These are phyloP conservation scores for Dermochelys coriacea DNA, from an alignment of 2,797 vertebrate genomes.

Conservation along the genomic window DNA sequence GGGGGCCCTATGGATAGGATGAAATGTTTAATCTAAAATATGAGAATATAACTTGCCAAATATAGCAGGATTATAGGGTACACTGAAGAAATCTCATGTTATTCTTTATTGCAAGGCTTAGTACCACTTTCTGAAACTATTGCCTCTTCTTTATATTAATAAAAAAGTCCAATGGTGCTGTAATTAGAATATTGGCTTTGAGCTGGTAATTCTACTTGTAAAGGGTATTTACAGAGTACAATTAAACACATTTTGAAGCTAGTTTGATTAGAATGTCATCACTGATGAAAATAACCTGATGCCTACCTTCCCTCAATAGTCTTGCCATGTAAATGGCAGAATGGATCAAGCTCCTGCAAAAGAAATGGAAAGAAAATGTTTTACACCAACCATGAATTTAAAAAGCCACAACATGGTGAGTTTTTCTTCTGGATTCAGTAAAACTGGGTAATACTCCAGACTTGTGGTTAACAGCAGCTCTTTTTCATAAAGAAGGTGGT, in stretches of 20 bases:
- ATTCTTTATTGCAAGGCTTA: neutral
- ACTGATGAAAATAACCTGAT: neutral
- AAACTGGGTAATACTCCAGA: slow-evolving; percentile 38
- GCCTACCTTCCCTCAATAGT: neutral
- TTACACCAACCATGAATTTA: neutral
- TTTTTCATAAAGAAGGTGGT: slow-evolving; percentile 62
- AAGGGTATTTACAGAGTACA: neutral
- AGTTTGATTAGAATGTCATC: neutral
- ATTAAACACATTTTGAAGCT: neutral
- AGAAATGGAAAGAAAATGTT: neutral
- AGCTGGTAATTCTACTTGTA: neutral
- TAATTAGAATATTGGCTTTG: neutral
- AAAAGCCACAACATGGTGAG: slow-evolving; percentile 9
- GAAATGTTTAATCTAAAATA: neutral
- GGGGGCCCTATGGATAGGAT: neutral
- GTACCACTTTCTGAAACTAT: neutral
- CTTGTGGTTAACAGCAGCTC: slow-evolving; percentile 52
- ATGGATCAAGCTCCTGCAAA: neutral
- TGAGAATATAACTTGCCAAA: neutral
- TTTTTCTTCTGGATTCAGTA: slow-evolving; percentile 68
- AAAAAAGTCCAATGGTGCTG: neutral
- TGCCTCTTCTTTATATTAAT: neutral
- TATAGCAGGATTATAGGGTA: neutral
- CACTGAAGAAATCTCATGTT: neutral
- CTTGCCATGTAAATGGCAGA: neutral